A percentile compares a stretch with the other conserved stretches of the same genome.
Conservation (phyloP, 2,113 vertebrate species). For the Bufo gargarizans region DNA sequence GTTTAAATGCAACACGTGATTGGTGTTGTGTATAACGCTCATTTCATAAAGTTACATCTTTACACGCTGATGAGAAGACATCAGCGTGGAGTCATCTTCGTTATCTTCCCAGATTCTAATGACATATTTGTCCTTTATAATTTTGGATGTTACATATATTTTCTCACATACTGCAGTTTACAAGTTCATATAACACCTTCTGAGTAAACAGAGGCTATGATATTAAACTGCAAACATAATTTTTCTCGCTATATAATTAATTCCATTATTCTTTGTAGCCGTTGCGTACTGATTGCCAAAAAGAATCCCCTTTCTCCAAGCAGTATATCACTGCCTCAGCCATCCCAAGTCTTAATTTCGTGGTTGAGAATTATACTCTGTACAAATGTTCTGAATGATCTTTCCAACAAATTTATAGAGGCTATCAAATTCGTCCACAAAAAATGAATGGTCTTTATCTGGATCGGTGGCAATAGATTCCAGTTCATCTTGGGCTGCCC, state of each 20-base stretch:
- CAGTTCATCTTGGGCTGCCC: conserved; percentile 95
- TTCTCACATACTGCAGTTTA: neutral
- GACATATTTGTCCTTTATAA: neutral
- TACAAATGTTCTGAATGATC: conserved; percentile 94
- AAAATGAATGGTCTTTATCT: conserved; percentile 91
- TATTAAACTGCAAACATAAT: neutral
- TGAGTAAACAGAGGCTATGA: conserved; percentile 9
- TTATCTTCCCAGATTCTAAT: neutral
- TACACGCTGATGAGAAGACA: neutral
- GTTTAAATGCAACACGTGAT: neutral
- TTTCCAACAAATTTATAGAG: conserved; percentile 86
- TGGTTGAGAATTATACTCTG: conserved; percentile 96
- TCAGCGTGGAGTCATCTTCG: neutral
- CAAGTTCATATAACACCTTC: conserved; percentile 9
- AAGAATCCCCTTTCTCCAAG: neutral
- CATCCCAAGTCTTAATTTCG: conserved; percentile 82
- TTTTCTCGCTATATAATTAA: conserved; percentile 30
- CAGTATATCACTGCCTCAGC: neutral
- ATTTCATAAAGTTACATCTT: neutral
- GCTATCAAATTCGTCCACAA: conserved; percentile 95
- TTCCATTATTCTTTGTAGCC: conserved; percentile 26
- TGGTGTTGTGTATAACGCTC: neutral
- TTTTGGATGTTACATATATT: neutral
- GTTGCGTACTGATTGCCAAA: conserved; percentile 43
- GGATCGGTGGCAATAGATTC: conserved; percentile 94